Evolutionary conservation across 2,797 vertebrate genomes (phyloP), one percentile per base, ranked within the genome.

Genomic region (Paramormyrops hopkinsi): DNA sequence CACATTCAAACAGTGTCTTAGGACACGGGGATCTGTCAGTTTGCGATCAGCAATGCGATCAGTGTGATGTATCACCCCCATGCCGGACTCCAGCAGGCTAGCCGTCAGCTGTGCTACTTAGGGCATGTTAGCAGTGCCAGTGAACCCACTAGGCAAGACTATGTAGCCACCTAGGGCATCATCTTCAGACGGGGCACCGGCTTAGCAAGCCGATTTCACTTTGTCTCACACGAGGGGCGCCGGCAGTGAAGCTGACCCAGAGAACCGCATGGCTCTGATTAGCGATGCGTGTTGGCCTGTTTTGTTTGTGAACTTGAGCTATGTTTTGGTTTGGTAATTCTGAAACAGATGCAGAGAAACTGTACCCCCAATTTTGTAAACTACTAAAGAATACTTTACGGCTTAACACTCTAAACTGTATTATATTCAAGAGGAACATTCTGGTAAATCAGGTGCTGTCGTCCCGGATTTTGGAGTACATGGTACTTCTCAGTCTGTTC

Each of bases 341-440:
- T 29, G 50, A 54, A 86, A 54, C 48, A 85, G 83, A n/a, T 85
- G 83, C 19, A 14, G 44, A 29, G 83, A 51, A 51, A 51, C 44
- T 12, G 9, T 48, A 50, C 17, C 17, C 33, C 4, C 19, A 62
- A 41, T 19, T 87, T 44, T 56, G 11, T 87, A 17, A 6, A n/a
- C 48, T 85, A 50, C 54, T 87, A n/a, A 86, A 33, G 22, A 86
- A 86, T 86, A 86, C 19, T n/a, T 86, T 85, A 51, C 11, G 9
- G 25, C 19, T 11, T 50, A 19, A 84, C 46, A 50, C 46, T 84
- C 19, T 85, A 85, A 29, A 25, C 88, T n/a, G 12, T 22, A 37
- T 56, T 83, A 25, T 56, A 84, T 59, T n/a, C 53, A 37, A 82
- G 88, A 25, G 83, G 46, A 86, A 33, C n/a, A 29, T 86, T 86